These are phyloP conservation scores for Tinea trinotella DNA, from an alignment of 2,888 invertebrate species.

Conservation along the genomic window DNA sequence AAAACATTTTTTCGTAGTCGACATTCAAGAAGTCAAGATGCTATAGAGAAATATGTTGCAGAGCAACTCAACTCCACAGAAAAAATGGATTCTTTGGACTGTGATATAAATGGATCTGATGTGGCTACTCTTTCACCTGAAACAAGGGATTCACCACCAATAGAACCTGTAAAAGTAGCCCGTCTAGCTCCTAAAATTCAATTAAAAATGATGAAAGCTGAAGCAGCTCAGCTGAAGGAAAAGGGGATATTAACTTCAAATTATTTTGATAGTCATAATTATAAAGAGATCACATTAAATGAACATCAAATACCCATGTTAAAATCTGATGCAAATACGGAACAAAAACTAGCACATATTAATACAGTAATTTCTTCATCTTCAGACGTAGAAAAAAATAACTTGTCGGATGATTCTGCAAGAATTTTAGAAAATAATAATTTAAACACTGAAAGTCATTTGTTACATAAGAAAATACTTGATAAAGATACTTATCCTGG, in stretches of 20 bases:
- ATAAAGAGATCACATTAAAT: conserved; percentile 5
- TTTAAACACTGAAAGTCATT: neutral
- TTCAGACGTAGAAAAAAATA: neutral
- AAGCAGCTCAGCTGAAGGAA: conserved; percentile 51
- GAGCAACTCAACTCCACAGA: conserved; percentile 63
- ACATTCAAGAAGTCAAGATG: conserved; percentile 68
- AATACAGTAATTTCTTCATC: neutral
- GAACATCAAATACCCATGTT: neutral
- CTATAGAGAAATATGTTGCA: conserved; percentile 66
- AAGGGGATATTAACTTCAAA: conserved; percentile 21
- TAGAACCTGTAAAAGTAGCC: conserved; percentile 70
- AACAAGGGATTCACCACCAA: conserved; percentile 51
- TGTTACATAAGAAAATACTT: neutral
- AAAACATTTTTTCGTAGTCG: conserved; percentile 71
- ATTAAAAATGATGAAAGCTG: conserved; percentile 65
- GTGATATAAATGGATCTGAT: conserved; percentile 55
- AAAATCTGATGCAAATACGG: neutral
- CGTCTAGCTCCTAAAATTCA: conserved; percentile 69
- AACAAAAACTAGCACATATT: neutral
- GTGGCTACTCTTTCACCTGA: conserved; percentile 35
- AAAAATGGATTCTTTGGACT: conserved; percentile 53
- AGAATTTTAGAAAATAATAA: neutral
- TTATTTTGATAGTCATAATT: neutral
- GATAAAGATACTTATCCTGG: conserved; percentile 3
- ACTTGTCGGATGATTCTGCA: neutral